Evolutionary conservation across 1,140 invertebrate genomes (phyloP).

Genomic region (Riptortus pedestris): DNA sequence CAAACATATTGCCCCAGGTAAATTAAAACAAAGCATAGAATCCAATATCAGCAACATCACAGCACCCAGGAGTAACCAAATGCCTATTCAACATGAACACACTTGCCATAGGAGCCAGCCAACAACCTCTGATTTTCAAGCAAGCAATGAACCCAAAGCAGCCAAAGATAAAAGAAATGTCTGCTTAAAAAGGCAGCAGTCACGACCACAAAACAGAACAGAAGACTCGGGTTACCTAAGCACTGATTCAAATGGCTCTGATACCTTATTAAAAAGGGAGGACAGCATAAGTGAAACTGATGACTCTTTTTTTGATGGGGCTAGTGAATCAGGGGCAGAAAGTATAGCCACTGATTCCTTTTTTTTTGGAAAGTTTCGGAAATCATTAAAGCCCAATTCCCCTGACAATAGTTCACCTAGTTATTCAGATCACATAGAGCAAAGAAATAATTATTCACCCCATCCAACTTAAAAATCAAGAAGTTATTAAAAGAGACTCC

Average conservation of each 20-base stretch:
- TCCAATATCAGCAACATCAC: background rate
- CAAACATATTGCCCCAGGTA: too few species aligned
- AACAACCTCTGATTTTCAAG: background rate
- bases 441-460: too few species aligned
- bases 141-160: background rate
- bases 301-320: conserved; percentile 73
- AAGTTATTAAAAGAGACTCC: too few species aligned
- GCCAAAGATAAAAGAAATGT: conserved; percentile 35
- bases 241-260: conserved; percentile 26
- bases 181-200: conserved; percentile 38
- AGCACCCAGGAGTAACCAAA: background rate
- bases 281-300: conserved; percentile 70
- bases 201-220: conserved; percentile 26
- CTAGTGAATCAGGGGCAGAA: conserved; percentile 72
- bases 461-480: too few species aligned
- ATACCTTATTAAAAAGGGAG: conserved; percentile 39
- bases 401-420: background rate
- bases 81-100: background rate
- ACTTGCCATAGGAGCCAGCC: background rate
- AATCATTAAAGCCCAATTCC: background rate
- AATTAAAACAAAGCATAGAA: background rate
- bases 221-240: conserved; percentile 33
- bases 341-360: conserved; percentile 79
- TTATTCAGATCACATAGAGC: too few species aligned
- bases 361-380: conserved; percentile 56